Percentiles rank a stretch among this genome's conserved stretches.
These are phyloP conservation scores for Thereva nobilitata DNA, from an alignment of 2,888 invertebrate genomes.

Conservation along the genomic window DNA sequence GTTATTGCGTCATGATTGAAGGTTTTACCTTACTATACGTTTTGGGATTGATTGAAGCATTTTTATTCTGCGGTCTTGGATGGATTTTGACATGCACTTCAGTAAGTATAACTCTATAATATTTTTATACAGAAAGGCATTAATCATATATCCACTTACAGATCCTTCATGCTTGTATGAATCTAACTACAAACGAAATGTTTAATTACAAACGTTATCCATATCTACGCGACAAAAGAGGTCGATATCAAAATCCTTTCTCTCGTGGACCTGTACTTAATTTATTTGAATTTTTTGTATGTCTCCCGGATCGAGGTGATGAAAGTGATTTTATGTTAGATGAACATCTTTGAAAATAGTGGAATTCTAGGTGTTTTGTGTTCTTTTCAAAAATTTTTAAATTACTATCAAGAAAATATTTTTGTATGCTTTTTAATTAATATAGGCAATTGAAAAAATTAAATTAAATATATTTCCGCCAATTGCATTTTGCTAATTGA, in stretches of 20 bases:
- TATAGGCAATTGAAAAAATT: too few relatives aligned
- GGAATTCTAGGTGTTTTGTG: constrained; percentile 9
- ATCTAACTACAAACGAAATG: constrained; percentile 93
- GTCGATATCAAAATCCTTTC: constrained; percentile 88
- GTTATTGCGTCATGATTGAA: constrained; percentile 81
- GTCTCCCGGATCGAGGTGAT: constrained; percentile 77
- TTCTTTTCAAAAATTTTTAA: too few relatives aligned
- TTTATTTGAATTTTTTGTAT: constrained; percentile 87
- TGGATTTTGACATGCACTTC: constrained; percentile 88
- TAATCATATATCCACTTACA: constrained; percentile 58
- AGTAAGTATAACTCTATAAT: constrained; percentile 62
- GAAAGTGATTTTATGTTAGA: constrained; percentile 73
- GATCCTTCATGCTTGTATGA: constrained; percentile 90
- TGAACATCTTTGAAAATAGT: constrained; percentile 61
- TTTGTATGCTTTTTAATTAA: too few relatives aligned
- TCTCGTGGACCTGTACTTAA: constrained; percentile 87
- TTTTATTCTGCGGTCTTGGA: constrained; percentile 82
- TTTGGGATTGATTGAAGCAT: constrained; percentile 79
- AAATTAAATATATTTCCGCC: too few relatives aligned
- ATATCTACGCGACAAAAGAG: constrained; percentile 84
- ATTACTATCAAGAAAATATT: too few relatives aligned
- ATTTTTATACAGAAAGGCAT: constrained; percentile 13
- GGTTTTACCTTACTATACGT: constrained; percentile 84
- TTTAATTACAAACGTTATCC: constrained; percentile 91
- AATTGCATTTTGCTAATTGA: too few relatives aligned